Base-by-base conservation (phyloP, 2,113 vertebrate genomes). In the Dolichallabes microphthalmus region DNA sequence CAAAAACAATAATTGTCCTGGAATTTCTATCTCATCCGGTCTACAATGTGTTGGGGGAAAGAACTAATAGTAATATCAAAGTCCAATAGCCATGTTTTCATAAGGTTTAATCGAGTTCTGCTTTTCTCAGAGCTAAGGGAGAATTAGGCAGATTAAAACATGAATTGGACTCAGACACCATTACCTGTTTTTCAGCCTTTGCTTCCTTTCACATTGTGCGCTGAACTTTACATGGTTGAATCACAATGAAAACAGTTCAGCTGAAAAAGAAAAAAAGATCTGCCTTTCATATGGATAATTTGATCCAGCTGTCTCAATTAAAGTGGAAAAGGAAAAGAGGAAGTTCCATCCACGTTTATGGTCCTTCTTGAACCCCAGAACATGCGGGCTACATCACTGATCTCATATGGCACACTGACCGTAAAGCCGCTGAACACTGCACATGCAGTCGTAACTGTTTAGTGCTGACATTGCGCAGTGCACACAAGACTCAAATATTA, bases 341-440 rank as follows among this genome's bases (percentile, higher is more conserved):
- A 92, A 89, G 87, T 87, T 76, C 50, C 88, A 55, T 82, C 77
- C 86, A 88, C 69, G 66, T 92, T 92, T 89, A 90, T 87, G 85
- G 87, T 83, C 86, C 82, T 71, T 71, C 64, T 83, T 82, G 90
- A 91, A 89, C 79, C 82, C 84, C 83, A 86, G 85, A 83, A 87
- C 81, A 87, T 45, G 79, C 77, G 81, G 86, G 73, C 80, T 63
- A 80, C 87, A 87, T 69, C 66, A 87, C 88, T 88, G 57, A 87
- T 92, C 91, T 80, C 82, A 88, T 91, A 87, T 91, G 90, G 82
- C 82, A 86, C 73, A 80, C 25, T 82, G 69, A 89, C 90, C 90
- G 88, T 90, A 91, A 92, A 92, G 78, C 20, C 27, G 39, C 84
- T 84, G 61, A 88, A 87, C 86, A 71, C 78, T 85, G 53, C 86